Evolutionary conservation across 2,113 vertebrate genomes (phyloP), one percentile per base, ranked within the genome.

Genomic region (Gavia stellata): DNA sequence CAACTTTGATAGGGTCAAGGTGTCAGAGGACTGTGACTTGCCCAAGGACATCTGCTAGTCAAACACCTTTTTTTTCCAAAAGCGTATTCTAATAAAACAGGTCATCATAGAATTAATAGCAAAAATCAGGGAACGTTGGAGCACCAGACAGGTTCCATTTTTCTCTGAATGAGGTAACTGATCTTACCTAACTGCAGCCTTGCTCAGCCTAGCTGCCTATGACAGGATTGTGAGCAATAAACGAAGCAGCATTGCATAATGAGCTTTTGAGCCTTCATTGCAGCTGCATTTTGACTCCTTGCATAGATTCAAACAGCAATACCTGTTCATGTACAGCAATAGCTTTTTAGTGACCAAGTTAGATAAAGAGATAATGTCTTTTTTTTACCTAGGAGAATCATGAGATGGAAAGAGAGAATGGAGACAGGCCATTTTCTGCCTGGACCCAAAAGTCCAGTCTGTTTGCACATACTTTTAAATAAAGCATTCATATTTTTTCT

Each of bases 161-260:
- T 85, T 93, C 47, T 62, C 29, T 33, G 87, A 96, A 93, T 50
- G 68, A 95, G 55, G 61, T 93, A 94, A 83, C 72, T 70, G 56
- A 68, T 95, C 80, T 90, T 89, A 82, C 11, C 15, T 92, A 65
- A 61, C 77, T 61, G 74, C 72, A 75, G 23, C 34, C 73, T 89
- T 89, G 61, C 53, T 72, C 44, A 91, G 26, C 9, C 52, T 61
- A 80, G 85, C n/a, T 8, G 6, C 59, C 70, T 86, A 62, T 82
- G 81, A 94, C 85, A 91, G 61, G 59, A 88, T 28, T 56, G n/a
- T 16, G 44, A 53, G 31, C 45, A 86, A 87, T 78, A 97, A 96
- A 82, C 4, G 3, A 50, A 78, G 58, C 23, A 55, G 33, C 68
- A 38, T 68, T 88, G 50, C 38, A 88, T 81, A 86, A 94, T 34